phyloP scores from a whole-genome alignment of 2,888 invertebrate species.

The Unio delphinus region DNA sequence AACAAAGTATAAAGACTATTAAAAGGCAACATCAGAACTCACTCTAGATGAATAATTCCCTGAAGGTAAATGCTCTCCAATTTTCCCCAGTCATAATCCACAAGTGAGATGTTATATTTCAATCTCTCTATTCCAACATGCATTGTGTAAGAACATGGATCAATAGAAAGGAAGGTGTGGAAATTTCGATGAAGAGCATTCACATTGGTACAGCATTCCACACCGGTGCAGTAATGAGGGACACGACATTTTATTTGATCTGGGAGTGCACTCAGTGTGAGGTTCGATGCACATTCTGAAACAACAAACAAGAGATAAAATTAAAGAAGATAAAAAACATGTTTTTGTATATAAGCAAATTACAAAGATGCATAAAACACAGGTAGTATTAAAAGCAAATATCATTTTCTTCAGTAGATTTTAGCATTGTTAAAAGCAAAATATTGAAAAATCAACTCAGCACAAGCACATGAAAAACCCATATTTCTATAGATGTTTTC shows the following conservation, averaged over 20 bases:
- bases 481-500: too few species aligned
- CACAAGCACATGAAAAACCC: too few species aligned
- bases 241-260: slow-evolving; percentile 31
- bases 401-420: too few species aligned
- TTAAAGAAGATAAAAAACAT: too few species aligned
- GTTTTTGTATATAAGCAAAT: too few species aligned
- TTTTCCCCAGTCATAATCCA: too few species aligned
- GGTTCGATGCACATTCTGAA: slow-evolving; percentile 28
- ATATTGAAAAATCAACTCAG: too few species aligned
- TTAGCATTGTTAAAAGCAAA: too few species aligned
- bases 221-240: slow-evolving; percentile 35
- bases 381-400: accelerated
- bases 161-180: slow-evolving; percentile 33
- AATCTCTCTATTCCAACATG: slow-evolving; percentile 40
- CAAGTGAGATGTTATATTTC: background rate
- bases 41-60: too few species aligned
- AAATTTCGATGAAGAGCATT: slow-evolving; percentile 26
- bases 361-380: too few species aligned
- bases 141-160: slow-evolving; percentile 41
- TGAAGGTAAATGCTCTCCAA: too few species aligned
- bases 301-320: background rate
- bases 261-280: slow-evolving; percentile 20
- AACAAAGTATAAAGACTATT: too few species aligned
- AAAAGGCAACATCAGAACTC: background rate
- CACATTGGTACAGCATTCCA: slow-evolving; percentile 44